phyloP scores from a whole-genome alignment of 1,140 invertebrate species.

The Sitobion miscanthi region DNA sequence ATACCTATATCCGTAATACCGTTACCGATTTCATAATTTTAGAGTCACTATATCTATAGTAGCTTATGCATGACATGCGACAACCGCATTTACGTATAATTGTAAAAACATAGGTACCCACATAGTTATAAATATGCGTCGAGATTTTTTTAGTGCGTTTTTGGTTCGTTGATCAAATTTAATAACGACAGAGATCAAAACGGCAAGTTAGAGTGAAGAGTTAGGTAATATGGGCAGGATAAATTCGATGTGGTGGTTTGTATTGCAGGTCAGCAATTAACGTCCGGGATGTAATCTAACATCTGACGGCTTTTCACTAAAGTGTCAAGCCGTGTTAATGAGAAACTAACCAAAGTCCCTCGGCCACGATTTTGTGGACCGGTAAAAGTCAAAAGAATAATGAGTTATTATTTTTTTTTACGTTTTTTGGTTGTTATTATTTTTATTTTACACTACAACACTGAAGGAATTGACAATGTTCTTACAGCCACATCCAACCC shows the following conservation, averaged over 20 bases:
- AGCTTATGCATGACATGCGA: background rate
- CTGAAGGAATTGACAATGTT: background rate
- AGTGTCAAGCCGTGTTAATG: constrained; percentile 2
- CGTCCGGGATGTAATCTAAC: background rate
- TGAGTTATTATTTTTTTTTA: background rate
- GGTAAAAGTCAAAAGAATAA: constrained; percentile 5
- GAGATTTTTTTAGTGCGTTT: background rate
- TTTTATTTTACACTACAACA: background rate
- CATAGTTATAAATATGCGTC: background rate
- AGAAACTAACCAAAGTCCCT: constrained; percentile 11
- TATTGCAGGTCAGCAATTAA: constrained; percentile 5
- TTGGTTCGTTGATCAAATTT: background rate
- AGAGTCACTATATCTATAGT: background rate
- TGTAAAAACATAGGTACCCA: background rate
- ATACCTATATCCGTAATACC: background rate
- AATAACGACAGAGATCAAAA: background rate
- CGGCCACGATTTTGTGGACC: constrained; percentile 3
- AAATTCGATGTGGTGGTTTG: background rate
- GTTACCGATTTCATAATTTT: background rate
- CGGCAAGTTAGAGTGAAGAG: background rate
- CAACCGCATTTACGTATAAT: background rate
- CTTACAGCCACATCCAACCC: background rate
- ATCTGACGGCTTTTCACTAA: background rate
- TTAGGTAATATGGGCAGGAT: background rate
- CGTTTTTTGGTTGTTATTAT: background rate